These are phyloP conservation scores for Glossosoma conforme DNA, from an alignment of 1,140 invertebrate species.

Conservation along the genomic window DNA sequence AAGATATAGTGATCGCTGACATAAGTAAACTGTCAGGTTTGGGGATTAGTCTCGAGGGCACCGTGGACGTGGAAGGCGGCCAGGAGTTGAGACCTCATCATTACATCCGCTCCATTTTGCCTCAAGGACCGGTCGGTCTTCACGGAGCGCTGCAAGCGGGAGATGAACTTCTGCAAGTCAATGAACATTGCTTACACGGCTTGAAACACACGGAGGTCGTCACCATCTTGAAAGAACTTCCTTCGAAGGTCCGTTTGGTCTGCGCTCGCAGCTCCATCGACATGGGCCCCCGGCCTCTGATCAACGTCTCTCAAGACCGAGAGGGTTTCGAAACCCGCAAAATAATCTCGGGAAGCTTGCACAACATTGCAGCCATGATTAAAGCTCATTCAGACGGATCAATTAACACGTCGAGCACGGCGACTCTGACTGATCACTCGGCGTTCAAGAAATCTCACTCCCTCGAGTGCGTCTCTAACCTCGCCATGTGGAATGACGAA, in stretches of 20 bases:
- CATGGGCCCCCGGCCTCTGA: constrained; percentile 57
- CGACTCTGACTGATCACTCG: constrained; percentile 60
- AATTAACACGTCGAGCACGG: constrained; percentile 68
- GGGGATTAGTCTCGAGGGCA: constrained; percentile 89
- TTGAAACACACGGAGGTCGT: constrained; percentile 87
- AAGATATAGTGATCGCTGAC: constrained; percentile 74
- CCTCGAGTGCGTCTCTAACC: constrained; percentile 83
- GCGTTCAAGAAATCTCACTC: constrained; percentile 78
- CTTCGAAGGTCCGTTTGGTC: constrained; percentile 75
- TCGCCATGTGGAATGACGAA: constrained; percentile 90
- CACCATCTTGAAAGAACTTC: constrained; percentile 82
- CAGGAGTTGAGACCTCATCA: constrained; percentile 79
- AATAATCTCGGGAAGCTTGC: constrained; percentile 69
- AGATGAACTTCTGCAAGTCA: constrained; percentile 88
- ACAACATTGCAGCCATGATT: constrained; percentile 65
- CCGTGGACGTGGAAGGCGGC: constrained; percentile 81
- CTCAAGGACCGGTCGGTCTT: constrained; percentile 81
- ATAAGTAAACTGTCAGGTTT: constrained; percentile 80
- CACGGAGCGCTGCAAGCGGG: constrained; percentile 76
- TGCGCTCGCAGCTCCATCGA: constrained; percentile 61
- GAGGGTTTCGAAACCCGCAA: constrained; percentile 73
- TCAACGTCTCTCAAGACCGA: constrained; percentile 70
- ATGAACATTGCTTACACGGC: constrained; percentile 80
- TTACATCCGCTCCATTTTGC: constrained; percentile 79
- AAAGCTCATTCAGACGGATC: constrained; percentile 89